phyloP scores from a whole-genome alignment of 2,113 vertebrate genomes.

The Sigmodon hispidus region DNA sequence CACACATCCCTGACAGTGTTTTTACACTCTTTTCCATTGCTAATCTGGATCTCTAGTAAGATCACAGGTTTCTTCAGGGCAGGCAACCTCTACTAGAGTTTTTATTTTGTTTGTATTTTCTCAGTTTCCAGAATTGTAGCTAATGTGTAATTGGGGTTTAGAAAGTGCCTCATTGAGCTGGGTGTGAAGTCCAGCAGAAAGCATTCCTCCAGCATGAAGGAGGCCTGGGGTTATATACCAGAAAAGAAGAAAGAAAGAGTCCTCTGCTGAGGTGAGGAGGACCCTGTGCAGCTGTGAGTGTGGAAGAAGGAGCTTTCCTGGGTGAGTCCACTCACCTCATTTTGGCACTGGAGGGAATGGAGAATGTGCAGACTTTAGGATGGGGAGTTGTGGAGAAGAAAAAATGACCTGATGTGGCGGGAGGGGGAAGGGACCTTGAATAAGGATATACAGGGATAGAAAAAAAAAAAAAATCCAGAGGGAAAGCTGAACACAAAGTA shows the following conservation, averaged over 20 bases:
- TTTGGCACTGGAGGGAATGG: background rate
- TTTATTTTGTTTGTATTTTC: background rate
- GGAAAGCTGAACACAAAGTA: too few species aligned
- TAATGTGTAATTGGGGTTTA: background rate
- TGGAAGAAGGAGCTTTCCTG: background rate
- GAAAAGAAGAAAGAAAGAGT: background rate
- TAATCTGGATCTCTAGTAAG: background rate
- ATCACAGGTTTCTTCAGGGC: background rate
- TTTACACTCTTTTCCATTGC: constrained; percentile 14
- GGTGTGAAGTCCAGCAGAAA: background rate
- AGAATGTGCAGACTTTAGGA: background rate
- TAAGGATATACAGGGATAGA: too few species aligned
- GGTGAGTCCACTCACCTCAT: background rate
- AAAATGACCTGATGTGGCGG: too few species aligned
- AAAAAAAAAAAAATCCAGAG: too few species aligned
- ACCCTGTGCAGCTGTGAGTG: background rate
- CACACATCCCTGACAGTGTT: background rate
- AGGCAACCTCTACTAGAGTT: background rate
- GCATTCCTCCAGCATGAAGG: background rate
- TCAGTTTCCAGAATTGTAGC: background rate
- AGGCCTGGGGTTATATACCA: background rate
- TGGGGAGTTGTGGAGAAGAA: too few species aligned
- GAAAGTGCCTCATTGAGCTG: background rate
- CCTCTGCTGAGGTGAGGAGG: background rate
- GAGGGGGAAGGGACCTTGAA: too few species aligned